Evolutionary conservation across 2,888 invertebrate genomes (phyloP).

Genomic region (Lasioglossum figueresi): DNA sequence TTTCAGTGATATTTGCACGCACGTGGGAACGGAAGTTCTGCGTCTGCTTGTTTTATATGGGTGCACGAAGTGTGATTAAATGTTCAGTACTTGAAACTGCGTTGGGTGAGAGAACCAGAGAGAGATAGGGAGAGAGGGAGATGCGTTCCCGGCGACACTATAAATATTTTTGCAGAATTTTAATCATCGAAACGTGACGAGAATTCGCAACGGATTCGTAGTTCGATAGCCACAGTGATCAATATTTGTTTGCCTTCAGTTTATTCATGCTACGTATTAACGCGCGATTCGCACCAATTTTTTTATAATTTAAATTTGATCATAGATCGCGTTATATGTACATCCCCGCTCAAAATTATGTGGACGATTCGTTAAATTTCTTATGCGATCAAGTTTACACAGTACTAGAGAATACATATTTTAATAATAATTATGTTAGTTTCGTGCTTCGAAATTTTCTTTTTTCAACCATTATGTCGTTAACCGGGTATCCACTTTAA

Average conservation of each 20-base stretch:
- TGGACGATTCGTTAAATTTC: too few relatives aligned
- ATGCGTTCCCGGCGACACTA: not conserved
- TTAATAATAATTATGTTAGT: too few relatives aligned
- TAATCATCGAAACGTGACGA: not conserved
- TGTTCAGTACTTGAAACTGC: not conserved
- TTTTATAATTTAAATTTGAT: not conserved
- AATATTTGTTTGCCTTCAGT: not conserved
- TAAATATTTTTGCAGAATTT: conserved; percentile 3
- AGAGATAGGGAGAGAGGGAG: not conserved
- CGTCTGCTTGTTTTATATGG: not conserved
- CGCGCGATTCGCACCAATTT: not conserved
- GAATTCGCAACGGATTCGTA: not conserved
- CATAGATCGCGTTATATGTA: not conserved
- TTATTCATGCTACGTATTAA: not conserved
- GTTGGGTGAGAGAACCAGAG: not conserved
- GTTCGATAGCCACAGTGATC: not conserved
- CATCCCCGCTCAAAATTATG: too few relatives aligned
- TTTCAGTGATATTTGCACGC: not conserved
- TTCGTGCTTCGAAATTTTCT: too few relatives aligned
- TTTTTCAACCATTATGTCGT: too few relatives aligned
- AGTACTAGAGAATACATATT: too few relatives aligned
- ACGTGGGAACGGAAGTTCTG: not conserved
- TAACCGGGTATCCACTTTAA: too few relatives aligned
- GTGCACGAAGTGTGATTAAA: conserved; percentile 5
- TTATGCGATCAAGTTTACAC: too few relatives aligned